phyloP scores from a whole-genome alignment of 2,113 vertebrate genomes.

The Pholis gunnellus region DNA sequence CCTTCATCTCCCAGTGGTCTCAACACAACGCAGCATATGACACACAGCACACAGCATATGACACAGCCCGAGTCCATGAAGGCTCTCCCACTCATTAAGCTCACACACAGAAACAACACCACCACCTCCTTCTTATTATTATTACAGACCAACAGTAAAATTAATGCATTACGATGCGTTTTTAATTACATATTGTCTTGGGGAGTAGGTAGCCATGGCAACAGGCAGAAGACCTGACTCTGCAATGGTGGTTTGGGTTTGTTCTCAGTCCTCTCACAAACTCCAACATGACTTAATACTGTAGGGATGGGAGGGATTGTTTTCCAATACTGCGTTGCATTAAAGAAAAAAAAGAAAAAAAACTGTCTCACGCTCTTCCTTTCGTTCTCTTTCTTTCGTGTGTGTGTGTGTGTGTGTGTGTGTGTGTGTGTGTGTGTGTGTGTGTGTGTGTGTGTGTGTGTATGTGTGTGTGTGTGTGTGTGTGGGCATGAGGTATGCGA shows the following conservation, averaged over 20 bases:
- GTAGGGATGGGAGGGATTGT: constrained; percentile 36
- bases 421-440: constrained; percentile 19
- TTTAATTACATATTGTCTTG: constrained; percentile 71
- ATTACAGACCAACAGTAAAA: constrained; percentile 40
- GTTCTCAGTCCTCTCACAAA: constrained; percentile 48
- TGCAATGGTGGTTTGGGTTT: constrained; percentile 43
- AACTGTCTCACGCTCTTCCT: neutral
- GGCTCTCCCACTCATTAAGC: constrained; percentile 20
- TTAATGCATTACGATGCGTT: constrained; percentile 62
- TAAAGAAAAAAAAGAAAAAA: constrained; percentile 26
- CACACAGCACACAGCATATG: constrained; percentile 4
- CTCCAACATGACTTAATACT: constrained; percentile 40
- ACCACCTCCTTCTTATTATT: neutral
- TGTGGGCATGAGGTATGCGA: constrained; percentile 10
- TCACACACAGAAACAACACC: constrained; percentile 23
- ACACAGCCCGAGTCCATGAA: neutral
- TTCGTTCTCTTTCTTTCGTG: neutral
- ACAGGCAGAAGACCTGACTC: constrained; percentile 64
- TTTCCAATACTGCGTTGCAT: constrained; percentile 26
- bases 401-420: constrained; percentile 1
- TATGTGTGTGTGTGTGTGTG: constrained; percentile 21
- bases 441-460: constrained; percentile 21
- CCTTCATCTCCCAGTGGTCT: neutral
- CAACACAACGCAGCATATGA: neutral
- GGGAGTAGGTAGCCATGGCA: constrained; percentile 68